Conservation (phyloP, 2,113 vertebrate genomes). For the Plecturocebus donacophilus region DNA sequence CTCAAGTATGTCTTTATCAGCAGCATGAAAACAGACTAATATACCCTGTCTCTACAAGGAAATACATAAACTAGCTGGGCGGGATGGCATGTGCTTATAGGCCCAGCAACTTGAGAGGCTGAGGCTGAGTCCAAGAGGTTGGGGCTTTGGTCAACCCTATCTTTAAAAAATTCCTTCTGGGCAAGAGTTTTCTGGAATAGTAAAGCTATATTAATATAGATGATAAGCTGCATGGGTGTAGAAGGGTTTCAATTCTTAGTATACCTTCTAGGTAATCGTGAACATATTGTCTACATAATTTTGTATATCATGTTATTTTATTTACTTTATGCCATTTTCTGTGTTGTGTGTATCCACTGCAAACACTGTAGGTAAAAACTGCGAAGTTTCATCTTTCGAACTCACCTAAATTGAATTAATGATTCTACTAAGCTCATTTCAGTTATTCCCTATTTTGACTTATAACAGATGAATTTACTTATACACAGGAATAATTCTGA, state of each 20-base stretch:
- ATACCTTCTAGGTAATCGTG: background rate
- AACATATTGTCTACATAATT: background rate
- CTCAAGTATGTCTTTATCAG: too few relatives aligned
- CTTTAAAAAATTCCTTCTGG: background rate
- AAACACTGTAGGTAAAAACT: background rate
- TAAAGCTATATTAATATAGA: background rate
- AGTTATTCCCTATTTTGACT: background rate
- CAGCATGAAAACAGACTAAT: too few relatives aligned
- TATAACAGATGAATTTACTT: background rate
- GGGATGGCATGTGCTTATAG: too few relatives aligned
- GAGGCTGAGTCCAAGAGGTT: too few relatives aligned
- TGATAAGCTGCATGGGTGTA: background rate
- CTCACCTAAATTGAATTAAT: background rate
- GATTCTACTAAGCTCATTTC: background rate
- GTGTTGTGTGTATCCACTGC: background rate
- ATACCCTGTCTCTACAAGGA: too few relatives aligned
- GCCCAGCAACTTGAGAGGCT: too few relatives aligned
- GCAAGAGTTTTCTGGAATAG: background rate
- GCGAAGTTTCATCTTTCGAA: background rate
- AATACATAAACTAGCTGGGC: too few relatives aligned
- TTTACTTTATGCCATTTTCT: constrained; percentile 15
- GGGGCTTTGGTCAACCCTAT: too few relatives aligned
- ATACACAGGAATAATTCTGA: background rate
- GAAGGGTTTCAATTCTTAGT: background rate
- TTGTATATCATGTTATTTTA: background rate